Percentiles rank a stretch among this genome's conserved stretches.
phyloP scores from a whole-genome alignment of 2,113 vertebrate genomes.

The Catagonus wagneri region DNA sequence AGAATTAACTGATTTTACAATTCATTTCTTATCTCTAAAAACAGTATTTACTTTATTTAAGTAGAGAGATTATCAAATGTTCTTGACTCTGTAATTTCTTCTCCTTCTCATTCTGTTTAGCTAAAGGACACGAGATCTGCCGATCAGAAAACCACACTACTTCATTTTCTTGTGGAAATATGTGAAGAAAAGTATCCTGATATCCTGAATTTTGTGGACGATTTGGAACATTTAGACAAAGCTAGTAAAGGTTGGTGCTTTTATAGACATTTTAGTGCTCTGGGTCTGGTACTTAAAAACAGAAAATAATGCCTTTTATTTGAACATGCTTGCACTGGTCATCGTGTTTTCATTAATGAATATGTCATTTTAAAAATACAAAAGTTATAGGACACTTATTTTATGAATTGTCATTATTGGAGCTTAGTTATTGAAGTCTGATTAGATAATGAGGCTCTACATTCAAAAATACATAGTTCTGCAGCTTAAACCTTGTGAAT shows the following conservation, averaged over 20 bases:
- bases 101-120: slow-evolving; percentile 80
- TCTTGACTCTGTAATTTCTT: not conserved
- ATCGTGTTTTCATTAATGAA: not conserved
- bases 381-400: not conserved
- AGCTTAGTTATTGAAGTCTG: not conserved
- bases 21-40: slow-evolving; percentile 55
- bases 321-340: not conserved
- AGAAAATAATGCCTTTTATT: slow-evolving; percentile 26
- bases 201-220: slow-evolving; percentile 92
- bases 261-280: not conserved
- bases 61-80: slow-evolving; percentile 27
- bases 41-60: slow-evolving; percentile 10
- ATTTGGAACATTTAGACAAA: slow-evolving; percentile 95
- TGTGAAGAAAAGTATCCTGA: slow-evolving; percentile 95
- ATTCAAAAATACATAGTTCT: not conserved
- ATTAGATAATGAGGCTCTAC: not conserved
- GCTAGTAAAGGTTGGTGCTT: slow-evolving; percentile 94
- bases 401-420: not conserved
- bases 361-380: slow-evolving; percentile 30
- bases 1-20: not conserved
- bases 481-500: not conserved
- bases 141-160: slow-evolving; percentile 96
- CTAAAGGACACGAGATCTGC: slow-evolving; percentile 96
- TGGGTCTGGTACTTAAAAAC: not conserved
- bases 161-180: slow-evolving; percentile 95